A percentile compares a stretch with the other conserved stretches of the same genome.
phyloP scores from a whole-genome alignment of 2,797 vertebrate genomes.

The Sebastes nivosus region DNA sequence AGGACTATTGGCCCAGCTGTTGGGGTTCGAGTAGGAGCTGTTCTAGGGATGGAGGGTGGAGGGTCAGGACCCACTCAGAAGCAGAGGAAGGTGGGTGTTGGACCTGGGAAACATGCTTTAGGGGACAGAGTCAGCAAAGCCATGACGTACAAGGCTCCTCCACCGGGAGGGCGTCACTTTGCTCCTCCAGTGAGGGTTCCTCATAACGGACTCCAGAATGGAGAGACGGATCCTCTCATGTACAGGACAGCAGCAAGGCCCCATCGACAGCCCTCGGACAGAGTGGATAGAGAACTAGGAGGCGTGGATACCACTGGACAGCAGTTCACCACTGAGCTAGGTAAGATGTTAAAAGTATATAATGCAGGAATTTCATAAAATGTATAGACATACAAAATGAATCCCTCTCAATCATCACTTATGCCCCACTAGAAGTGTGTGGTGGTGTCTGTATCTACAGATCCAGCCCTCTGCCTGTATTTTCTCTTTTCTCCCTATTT shows the following conservation, averaged over 20 bases:
- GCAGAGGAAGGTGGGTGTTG: slow-evolving; percentile 80
- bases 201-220: slow-evolving; percentile 90
- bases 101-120: slow-evolving; percentile 78
- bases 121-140: slow-evolving; percentile 89
- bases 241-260: slow-evolving; percentile 85
- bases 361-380: background rate
- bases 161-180: slow-evolving; percentile 88
- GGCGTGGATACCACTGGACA: slow-evolving; percentile 79
- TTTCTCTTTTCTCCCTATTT: background rate
- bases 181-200: slow-evolving; percentile 87
- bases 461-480: background rate
- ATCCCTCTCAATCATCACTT: background rate
- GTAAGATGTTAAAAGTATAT: slow-evolving; percentile 76
- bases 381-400: background rate
- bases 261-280: slow-evolving; percentile 67
- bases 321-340: slow-evolving; percentile 85
- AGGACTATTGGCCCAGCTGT: slow-evolving; percentile 80
- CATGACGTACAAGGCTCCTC: slow-evolving; percentile 87
- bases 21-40: slow-evolving; percentile 58
- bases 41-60: slow-evolving; percentile 48
- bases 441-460: background rate
- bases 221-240: slow-evolving; percentile 85
- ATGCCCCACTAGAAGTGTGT: background rate
- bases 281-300: slow-evolving; percentile 75
- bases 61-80: slow-evolving; percentile 77